A percentile compares a stretch with the other conserved stretches of the same genome.
These are phyloP conservation scores for Salvelinus namaycush DNA, from an alignment of 2,113 vertebrate genomes.

Conservation along the genomic window DNA sequence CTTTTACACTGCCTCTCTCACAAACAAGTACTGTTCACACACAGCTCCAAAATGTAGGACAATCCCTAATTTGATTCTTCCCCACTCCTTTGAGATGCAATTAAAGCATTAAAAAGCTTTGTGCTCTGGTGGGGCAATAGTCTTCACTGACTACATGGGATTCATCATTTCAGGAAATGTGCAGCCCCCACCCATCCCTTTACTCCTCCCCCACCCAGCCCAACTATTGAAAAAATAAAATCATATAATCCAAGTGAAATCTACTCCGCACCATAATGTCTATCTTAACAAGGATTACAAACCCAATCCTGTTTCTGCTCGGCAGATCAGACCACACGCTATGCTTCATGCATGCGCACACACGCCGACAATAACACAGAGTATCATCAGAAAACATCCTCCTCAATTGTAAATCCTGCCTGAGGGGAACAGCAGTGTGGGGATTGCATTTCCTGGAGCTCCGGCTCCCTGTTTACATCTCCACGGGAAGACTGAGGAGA, in stretches of 20 bases:
- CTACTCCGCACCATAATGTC: slow-evolving; percentile 70
- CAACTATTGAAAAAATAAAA: slow-evolving; percentile 35
- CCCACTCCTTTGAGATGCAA: slow-evolving; percentile 78
- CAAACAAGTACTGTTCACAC: too few relatives aligned
- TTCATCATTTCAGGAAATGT: slow-evolving; percentile 79
- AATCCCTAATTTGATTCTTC: slow-evolving; percentile 80
- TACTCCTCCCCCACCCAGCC: slow-evolving; percentile 53
- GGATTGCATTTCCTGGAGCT: slow-evolving; percentile 70
- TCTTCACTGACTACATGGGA: slow-evolving; percentile 68
- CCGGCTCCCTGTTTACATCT: slow-evolving; percentile 67
- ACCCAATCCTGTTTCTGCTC: slow-evolving; percentile 58
- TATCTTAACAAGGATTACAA: slow-evolving; percentile 67
- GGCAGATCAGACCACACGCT: slow-evolving; percentile 49
- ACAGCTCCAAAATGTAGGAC: slow-evolving; percentile 61
- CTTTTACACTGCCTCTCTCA: too few relatives aligned
- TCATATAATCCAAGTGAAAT: slow-evolving; percentile 68
- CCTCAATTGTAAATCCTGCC: slow-evolving; percentile 62
- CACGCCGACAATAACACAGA: slow-evolving; percentile 35
- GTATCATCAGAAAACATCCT: slow-evolving; percentile 61
- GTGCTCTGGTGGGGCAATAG: slow-evolving; percentile 74
- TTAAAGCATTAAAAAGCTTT: slow-evolving; percentile 82
- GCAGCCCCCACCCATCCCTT: slow-evolving; percentile 64
- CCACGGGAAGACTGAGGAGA: slow-evolving; percentile 20
- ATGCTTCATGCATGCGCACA: slow-evolving; percentile 24
- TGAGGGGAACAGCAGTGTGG: slow-evolving; percentile 58